Base-by-base conservation (phyloP, 2,888 invertebrate species). In the Nasonia oneida region DNA sequence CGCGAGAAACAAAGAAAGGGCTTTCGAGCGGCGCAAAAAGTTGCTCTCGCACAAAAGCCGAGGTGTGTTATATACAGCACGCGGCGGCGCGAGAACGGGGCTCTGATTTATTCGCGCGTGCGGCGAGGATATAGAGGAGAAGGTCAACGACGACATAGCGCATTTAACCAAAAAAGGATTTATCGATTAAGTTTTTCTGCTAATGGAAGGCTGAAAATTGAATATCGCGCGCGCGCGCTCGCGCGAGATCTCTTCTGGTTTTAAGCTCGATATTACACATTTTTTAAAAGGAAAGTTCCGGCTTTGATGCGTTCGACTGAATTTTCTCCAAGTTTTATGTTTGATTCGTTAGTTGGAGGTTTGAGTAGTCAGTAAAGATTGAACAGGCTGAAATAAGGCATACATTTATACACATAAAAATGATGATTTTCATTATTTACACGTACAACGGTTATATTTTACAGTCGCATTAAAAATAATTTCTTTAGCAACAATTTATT, bases 191-290 rank as follows among this genome's bases (percentile, higher is more conserved):
- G 77, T 85, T 85, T 85, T 77, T 64, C 86, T 80, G 88, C 84
- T 88, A 88, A 88, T 88, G 88, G 88, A 88, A 87, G 83, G 86
- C 79, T 53, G 88, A 81, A 87, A 88, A 88, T 88, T 88, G 88
- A 88, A 88, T 88, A 87, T 88, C 84, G 42, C 23, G 86, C 83
- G 50, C 47, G 67, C 6, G 4, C 42, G 8, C 47, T 53, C 6
- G 4, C 42, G 10, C 42, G 42, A 37, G 37, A 10, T 57, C 57
- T 57, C n/a, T 8, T 61, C 18, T 74, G 79, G 73, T 81, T 81
- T 85, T 78, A 61, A 2, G 77, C 77, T 85, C 50, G 81, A 77
- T 77, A 73, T 84, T 81, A 81, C 84, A 50, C 42, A 80, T 80
- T 76, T 84, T 84, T 84, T 80, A 42, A n/a, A 18, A 37, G 53